These are phyloP conservation scores for Leucoptera coffeella DNA, from an alignment of 2,888 invertebrate genomes.

Conservation along the genomic window DNA sequence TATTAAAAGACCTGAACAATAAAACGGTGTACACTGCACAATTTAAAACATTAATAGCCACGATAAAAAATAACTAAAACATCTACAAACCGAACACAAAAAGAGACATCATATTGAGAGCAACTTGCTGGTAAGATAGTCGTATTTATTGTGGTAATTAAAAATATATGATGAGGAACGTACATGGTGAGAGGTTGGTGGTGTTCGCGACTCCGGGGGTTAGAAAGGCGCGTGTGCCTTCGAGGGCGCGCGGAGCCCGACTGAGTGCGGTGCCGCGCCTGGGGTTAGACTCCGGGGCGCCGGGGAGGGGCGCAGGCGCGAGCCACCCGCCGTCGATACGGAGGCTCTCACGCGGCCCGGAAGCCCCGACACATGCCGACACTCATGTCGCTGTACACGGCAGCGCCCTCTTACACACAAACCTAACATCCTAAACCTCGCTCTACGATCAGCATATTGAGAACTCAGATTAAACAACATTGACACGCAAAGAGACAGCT, in stretches of 20 bases:
- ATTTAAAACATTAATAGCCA: too few species aligned
- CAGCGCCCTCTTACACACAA: too few species aligned
- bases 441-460: background rate
- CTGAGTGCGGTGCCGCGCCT: slow-evolving; percentile 29
- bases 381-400: background rate
- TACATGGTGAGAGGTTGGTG: background rate
- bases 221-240: slow-evolving; percentile 15
- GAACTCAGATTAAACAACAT: background rate
- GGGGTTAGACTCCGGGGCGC: slow-evolving; percentile 44
- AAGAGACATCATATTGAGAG: too few species aligned
- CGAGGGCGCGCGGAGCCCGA: slow-evolving; percentile 21
- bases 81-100: too few species aligned
- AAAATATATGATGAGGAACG: background rate
- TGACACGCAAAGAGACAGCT: background rate
- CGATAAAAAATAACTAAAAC: too few species aligned
- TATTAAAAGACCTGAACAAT: too few species aligned
- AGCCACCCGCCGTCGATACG: slow-evolving; percentile 29
- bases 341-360: slow-evolving; percentile 38
- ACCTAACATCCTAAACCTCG: too few species aligned
- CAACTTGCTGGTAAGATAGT: background rate
- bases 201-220: slow-evolving; percentile 2
- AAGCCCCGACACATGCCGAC: slow-evolving; percentile 32
- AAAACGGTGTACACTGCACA: too few species aligned
- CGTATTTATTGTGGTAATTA: background rate
- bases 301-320: slow-evolving; percentile 37